Evolutionary conservation across 2,113 vertebrate species (phyloP).

Genomic region (Crocuta crocuta): DNA sequence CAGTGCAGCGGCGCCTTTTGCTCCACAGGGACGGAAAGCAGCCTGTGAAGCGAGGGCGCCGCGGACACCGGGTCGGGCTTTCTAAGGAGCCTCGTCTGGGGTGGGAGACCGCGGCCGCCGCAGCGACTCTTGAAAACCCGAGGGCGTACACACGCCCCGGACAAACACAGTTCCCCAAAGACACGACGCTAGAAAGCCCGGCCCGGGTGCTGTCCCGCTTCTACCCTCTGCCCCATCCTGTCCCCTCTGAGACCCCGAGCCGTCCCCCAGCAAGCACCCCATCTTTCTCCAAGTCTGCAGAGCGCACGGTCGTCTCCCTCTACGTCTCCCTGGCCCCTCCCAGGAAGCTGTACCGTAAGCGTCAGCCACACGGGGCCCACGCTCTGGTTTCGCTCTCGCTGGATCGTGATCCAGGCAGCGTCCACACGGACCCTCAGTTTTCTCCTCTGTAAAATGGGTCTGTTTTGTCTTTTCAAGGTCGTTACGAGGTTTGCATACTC

Average conservation of each 20-base stretch:
- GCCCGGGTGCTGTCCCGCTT: fast-evolving
- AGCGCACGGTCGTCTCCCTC: background rate
- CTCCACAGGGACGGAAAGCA: too few species aligned
- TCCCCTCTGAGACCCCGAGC: background rate
- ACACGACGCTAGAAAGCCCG: background rate
- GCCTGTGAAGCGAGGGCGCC: too few species aligned
- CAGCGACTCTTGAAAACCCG: background rate
- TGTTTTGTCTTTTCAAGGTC: background rate
- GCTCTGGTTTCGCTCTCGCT: background rate
- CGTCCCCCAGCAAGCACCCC: fast-evolving
- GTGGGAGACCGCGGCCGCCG: too few species aligned
- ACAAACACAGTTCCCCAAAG: background rate
- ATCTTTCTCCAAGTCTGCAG: background rate
- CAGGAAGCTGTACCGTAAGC: background rate
- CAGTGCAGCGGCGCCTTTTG: too few species aligned
- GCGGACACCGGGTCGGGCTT: too few species aligned
- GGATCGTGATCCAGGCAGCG: background rate
- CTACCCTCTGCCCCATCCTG: background rate
- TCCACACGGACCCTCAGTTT: background rate
- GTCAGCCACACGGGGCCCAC: background rate
- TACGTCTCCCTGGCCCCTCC: background rate
- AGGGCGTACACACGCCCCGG: background rate
- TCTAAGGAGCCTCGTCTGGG: too few species aligned
- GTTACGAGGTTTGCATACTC: background rate
- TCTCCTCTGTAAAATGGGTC: background rate